phyloP scores from a whole-genome alignment of 1,140 invertebrate genomes.

The Euura lappo region DNA sequence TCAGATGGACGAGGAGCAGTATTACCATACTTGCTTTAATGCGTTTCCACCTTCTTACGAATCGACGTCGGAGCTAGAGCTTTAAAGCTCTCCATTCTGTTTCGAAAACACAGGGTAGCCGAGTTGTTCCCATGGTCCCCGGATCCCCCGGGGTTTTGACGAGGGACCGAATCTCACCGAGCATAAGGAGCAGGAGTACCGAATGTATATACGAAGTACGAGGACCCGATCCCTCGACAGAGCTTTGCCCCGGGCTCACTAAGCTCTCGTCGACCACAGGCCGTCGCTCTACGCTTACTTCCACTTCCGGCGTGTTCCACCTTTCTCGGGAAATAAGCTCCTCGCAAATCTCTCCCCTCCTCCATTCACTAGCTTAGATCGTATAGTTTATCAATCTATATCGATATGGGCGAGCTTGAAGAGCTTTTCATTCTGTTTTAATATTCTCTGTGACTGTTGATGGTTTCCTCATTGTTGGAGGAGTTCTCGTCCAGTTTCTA shows the following conservation, averaged over 20 bases:
- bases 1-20: not conserved
- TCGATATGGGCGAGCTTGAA: too few relatives aligned
- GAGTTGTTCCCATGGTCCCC: constrained; percentile 18
- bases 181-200: not conserved
- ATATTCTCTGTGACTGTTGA: too few relatives aligned
- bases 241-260: constrained; percentile 53
- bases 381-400: too few relatives aligned
- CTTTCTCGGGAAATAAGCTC: too few relatives aligned
- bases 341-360: too few relatives aligned
- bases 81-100: constrained; percentile 21
- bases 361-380: too few relatives aligned
- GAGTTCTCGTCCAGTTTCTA: too few relatives aligned
- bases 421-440: too few relatives aligned
- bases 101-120: constrained; percentile 33
- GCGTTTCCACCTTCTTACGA: not conserved
- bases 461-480: too few relatives aligned
- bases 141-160: constrained; percentile 34
- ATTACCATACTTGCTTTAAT: constrained; percentile 6
- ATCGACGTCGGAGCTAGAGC: not conserved
- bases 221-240: constrained; percentile 41
- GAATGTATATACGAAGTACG: constrained; percentile 49
- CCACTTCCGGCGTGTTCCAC: too few relatives aligned
- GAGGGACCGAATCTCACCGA: constrained; percentile 36
- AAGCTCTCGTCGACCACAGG: constrained; percentile 41
- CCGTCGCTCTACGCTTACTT: constrained; percentile 31